A percentile compares a stretch with the other conserved stretches of the same genome.
These are phyloP conservation scores for Silurus glanis DNA, from an alignment of 2,113 vertebrate genomes.

Conservation along the genomic window DNA sequence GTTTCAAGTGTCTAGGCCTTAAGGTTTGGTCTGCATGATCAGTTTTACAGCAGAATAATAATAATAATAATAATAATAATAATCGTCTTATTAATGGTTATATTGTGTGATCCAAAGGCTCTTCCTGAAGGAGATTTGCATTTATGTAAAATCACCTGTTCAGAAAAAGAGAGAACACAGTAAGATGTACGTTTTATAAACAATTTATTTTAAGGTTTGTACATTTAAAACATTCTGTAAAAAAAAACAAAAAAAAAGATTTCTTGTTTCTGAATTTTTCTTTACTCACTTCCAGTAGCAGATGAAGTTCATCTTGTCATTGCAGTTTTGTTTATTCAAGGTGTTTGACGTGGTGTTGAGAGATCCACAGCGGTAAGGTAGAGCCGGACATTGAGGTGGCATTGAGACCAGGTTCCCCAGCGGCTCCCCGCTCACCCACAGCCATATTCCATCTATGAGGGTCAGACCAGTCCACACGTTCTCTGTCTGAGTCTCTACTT, in stretches of 20 bases:
- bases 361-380: slow-evolving; percentile 49
- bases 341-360: slow-evolving; percentile 2
- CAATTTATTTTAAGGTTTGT: not conserved
- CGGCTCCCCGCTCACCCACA: slow-evolving; percentile 21
- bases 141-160: not conserved
- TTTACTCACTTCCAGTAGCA: slow-evolving; percentile 42
- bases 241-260: too few relatives aligned
- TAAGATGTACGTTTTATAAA: not conserved
- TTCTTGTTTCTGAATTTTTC: not conserved
- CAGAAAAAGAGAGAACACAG: not conserved
- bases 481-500: not conserved
- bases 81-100: too few relatives aligned
- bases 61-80: not conserved
- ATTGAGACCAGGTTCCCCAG: not conserved
- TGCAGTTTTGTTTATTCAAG: slow-evolving; percentile 54
- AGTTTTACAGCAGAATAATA: too few relatives aligned
- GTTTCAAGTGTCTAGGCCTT: too few relatives aligned
- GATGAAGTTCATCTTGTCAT: slow-evolving; percentile 54
- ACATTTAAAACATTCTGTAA: too few relatives aligned
- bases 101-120: not conserved
- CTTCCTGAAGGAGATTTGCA: not conserved
- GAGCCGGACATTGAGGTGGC: slow-evolving; percentile 45
- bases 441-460: slow-evolving; percentile 28
- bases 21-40: too few relatives aligned
- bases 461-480: slow-evolving; percentile 47